These are phyloP conservation scores for Tipula helvola DNA, from an alignment of 2,888 invertebrate genomes.

Conservation along the genomic window DNA sequence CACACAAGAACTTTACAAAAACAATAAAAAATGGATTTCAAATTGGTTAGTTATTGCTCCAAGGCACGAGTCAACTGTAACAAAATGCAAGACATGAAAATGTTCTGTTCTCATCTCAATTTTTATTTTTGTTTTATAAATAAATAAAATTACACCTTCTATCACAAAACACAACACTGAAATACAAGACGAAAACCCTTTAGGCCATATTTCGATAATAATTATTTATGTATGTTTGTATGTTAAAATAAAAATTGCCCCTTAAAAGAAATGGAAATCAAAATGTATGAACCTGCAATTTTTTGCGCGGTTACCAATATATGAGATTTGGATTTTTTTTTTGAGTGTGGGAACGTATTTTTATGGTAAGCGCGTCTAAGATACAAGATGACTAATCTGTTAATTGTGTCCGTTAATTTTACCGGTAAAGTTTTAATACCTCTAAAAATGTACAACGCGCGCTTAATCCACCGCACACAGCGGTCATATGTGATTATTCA, in stretches of 20 bases:
- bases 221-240: not conserved
- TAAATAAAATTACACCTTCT: conserved; percentile 7
- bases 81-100: not conserved
- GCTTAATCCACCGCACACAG: too few relatives aligned
- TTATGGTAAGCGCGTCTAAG: not conserved
- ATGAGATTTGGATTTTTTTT: not conserved
- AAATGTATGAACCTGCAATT: not conserved
- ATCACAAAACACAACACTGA: not conserved
- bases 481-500: not conserved
- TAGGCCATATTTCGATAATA: not conserved
- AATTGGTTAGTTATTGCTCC: conserved; percentile 4
- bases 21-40: not conserved
- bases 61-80: conserved; percentile 6
- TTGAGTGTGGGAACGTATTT: not conserved
- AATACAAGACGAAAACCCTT: not conserved
- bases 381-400: not conserved
- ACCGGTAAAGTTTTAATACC: too few relatives aligned
- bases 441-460: too few relatives aligned
- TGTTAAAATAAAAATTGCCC: not conserved
- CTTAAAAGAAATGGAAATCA: not conserved
- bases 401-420: too few relatives aligned
- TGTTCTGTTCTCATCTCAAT: not conserved
- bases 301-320: not conserved
- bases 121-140: not conserved
- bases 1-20: not conserved